phyloP scores from a whole-genome alignment of 2,113 vertebrate species.

The Empidonax alnorum region DNA sequence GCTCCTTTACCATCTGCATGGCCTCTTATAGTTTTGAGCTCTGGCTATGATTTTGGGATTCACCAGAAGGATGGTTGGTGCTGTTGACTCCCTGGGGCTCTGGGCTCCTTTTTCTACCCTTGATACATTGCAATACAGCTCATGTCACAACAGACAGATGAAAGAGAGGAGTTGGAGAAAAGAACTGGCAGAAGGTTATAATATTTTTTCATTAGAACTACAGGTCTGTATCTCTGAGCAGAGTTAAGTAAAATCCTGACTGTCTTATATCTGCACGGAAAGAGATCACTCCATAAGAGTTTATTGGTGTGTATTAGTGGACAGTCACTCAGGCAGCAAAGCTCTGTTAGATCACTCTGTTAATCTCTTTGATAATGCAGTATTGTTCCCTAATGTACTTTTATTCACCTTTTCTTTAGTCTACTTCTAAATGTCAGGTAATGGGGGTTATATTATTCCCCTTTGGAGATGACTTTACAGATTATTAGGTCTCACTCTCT shows the following conservation, averaged over 20 bases:
- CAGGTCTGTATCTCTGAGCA: not conserved
- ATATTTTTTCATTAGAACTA: not conserved
- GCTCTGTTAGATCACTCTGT: not conserved
- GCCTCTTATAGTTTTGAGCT: not conserved
- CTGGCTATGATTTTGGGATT: not conserved
- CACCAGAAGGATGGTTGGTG: not conserved
- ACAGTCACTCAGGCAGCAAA: not conserved
- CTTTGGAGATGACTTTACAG: not conserved
- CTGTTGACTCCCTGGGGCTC: not conserved
- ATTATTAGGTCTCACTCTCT: constrained; percentile 33
- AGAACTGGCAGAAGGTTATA: not conserved
- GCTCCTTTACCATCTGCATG: not conserved
- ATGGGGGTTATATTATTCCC: not conserved
- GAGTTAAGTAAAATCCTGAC: not conserved
- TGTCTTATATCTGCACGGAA: not conserved
- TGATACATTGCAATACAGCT: accelerated
- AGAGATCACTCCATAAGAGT: not conserved
- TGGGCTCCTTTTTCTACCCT: not conserved
- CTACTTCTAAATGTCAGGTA: constrained; percentile 52
- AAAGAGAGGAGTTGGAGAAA: not conserved
- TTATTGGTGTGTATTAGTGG: not conserved
- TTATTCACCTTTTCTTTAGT: constrained; percentile 46
- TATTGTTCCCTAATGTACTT: constrained; percentile 15
- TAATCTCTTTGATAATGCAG: constrained; percentile 27
- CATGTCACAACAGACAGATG: not conserved